Conservation (phyloP, 2,888 invertebrate genomes). For the Trissonchulus latispiculum region DNA sequence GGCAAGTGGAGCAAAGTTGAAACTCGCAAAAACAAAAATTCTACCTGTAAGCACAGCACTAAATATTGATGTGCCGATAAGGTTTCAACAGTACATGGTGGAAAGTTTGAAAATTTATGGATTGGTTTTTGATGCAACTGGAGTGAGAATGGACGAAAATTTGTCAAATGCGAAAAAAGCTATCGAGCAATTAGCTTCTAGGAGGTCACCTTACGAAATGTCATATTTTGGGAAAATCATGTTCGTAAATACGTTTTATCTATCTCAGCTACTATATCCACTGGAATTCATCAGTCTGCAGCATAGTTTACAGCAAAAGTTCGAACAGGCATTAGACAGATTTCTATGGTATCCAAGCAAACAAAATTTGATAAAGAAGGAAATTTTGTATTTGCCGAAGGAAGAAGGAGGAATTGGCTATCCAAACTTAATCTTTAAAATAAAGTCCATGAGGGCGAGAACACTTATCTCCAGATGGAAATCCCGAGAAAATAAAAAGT, state of each 20-base stretch:
- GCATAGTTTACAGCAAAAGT: background rate
- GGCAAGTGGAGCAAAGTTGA: conserved; percentile 1
- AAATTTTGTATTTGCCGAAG: conserved; percentile 2
- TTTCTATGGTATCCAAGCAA: conserved; percentile 12
- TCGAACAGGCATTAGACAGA: conserved; percentile 1
- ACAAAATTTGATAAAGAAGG: background rate
- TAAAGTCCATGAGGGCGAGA: background rate
- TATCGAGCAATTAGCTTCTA: background rate
- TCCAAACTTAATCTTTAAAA: background rate
- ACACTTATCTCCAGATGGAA: background rate
- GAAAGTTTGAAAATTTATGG: background rate
- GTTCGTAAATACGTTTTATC: background rate
- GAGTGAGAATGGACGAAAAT: background rate
- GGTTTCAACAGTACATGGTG: background rate
- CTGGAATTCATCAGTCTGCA: background rate
- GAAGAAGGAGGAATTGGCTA: background rate
- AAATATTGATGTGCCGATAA: background rate
- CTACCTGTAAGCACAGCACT: background rate
- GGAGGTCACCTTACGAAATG: background rate
- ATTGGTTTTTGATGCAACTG: background rate
- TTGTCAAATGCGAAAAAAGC: background rate
- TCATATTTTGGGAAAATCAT: background rate
- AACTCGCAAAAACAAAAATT: conserved; percentile 9
- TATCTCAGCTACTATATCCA: background rate
- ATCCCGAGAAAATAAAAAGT: background rate